phyloP scores from a whole-genome alignment of 1,140 invertebrate species.

The Bombus superbus region DNA sequence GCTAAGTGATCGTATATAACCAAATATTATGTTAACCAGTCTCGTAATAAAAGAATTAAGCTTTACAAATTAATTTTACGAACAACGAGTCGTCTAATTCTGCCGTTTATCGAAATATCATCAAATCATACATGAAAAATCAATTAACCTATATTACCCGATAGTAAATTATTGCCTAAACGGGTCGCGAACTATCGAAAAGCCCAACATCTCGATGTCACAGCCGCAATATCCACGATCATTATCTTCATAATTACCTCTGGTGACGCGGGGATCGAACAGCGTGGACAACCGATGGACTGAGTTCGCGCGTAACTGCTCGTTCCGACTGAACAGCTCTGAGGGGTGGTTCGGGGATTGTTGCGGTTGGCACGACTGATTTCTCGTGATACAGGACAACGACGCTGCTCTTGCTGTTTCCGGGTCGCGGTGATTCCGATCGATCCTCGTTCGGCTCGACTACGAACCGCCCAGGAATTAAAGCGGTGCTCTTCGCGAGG shows the following conservation, averaged over 20 bases:
- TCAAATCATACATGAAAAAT: too few species aligned
- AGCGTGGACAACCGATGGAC: background rate
- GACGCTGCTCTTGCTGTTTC: conserved; percentile 74
- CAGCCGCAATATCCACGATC: too few species aligned
- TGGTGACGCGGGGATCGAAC: background rate
- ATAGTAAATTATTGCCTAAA: background rate
- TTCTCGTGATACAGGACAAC: conserved; percentile 72
- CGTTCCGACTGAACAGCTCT: conserved; percentile 66
- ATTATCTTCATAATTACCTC: conserved; percentile 26
- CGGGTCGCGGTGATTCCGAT: conserved; percentile 50
- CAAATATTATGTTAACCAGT: too few species aligned
- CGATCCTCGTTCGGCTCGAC: conserved; percentile 46
- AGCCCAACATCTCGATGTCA: background rate
- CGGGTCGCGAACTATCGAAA: background rate
- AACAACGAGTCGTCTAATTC: too few species aligned
- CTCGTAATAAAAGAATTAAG: too few species aligned
- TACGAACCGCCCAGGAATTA: conserved; percentile 49
- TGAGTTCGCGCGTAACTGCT: conserved; percentile 24
- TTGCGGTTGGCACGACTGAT: conserved; percentile 28
- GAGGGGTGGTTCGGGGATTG: conserved; percentile 52
- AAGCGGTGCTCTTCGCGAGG: background rate
- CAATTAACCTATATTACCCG: too few species aligned
- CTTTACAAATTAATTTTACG: too few species aligned
- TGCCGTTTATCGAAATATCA: too few species aligned
- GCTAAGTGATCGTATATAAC: too few species aligned